These are phyloP conservation scores for Lordiphosa clarofinis DNA, from an alignment of 1,140 invertebrate genomes.

Conservation along the genomic window DNA sequence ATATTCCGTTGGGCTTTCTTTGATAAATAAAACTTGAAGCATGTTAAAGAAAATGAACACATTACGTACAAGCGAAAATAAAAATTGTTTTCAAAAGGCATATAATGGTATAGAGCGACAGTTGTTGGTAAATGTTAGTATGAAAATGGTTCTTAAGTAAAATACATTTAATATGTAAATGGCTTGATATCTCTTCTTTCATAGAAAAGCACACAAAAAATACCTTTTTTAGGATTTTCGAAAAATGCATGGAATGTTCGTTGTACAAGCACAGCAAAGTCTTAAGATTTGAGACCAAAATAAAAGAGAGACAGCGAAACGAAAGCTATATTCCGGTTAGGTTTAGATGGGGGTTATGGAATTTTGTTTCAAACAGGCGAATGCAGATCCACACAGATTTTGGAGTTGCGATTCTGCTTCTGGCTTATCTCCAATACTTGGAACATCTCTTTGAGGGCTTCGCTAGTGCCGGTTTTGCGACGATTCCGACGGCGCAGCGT, in stretches of 20 bases:
- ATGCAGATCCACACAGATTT: conserved; percentile 71
- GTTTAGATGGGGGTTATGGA: conserved; percentile 1
- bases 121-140: conserved; percentile 3
- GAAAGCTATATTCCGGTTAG: neutral
- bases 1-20: conserved; percentile 39
- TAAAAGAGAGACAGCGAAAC: conserved; percentile 8
- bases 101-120: neutral
- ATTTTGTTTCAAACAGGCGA: conserved; percentile 26
- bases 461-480: conserved; percentile 67
- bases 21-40: conserved; percentile 31
- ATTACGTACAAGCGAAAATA: conserved; percentile 22
- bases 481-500: conserved; percentile 68
- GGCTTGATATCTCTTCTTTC: conserved; percentile 24
- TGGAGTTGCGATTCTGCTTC: conserved; percentile 76
- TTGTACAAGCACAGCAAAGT: conserved; percentile 46
- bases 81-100: conserved; percentile 5
- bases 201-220: conserved; percentile 43
- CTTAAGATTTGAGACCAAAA: conserved; percentile 61
- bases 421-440: conserved; percentile 77
- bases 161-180: conserved; percentile 38
- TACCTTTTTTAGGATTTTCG: conserved; percentile 21
- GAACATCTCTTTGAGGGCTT: conserved; percentile 78
- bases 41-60: conserved; percentile 50
- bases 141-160: conserved; percentile 14
- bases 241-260: conserved; percentile 70